phyloP scores from a whole-genome alignment of 2,797 vertebrate genomes.

The Megaceryle alcyon region DNA sequence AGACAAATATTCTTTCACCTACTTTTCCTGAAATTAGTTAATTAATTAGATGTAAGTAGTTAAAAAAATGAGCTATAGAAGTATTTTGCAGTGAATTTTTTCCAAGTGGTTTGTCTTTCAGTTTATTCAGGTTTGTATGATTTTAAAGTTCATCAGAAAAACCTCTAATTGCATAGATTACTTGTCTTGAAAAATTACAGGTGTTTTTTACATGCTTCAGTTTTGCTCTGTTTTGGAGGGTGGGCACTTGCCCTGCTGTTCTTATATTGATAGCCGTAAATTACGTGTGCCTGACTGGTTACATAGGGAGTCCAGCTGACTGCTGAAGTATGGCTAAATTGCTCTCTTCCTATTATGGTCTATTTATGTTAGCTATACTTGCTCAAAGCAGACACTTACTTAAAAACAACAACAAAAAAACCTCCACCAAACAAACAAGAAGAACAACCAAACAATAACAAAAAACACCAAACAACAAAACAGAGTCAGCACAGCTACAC shows the following conservation, averaged over 20 bases:
- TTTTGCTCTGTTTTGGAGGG: not conserved
- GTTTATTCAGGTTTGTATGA: not conserved
- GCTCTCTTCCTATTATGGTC: not conserved
- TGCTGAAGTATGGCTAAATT: not conserved
- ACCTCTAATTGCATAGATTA: not conserved
- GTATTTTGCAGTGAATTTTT: not conserved
- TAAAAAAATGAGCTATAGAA: not conserved
- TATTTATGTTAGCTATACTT: not conserved
- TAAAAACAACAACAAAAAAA: not conserved
- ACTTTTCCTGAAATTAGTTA: not conserved
- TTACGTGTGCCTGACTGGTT: not conserved
- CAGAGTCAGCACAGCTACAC: not conserved
- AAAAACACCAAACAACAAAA: not conserved
- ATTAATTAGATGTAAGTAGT: not conserved
- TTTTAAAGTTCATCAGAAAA: not conserved
- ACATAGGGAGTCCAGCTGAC: not conserved
- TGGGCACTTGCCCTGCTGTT: not conserved
- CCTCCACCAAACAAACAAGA: not conserved
- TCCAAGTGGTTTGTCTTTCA: not conserved
- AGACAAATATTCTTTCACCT: not conserved
- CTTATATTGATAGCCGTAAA: not conserved
- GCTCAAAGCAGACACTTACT: not conserved
- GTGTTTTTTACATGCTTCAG: not conserved
- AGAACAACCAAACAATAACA: not conserved
- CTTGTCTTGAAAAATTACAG: not conserved